phyloP scores from a whole-genome alignment of 2,113 vertebrate species.

The Pristiophorus japonicus region DNA sequence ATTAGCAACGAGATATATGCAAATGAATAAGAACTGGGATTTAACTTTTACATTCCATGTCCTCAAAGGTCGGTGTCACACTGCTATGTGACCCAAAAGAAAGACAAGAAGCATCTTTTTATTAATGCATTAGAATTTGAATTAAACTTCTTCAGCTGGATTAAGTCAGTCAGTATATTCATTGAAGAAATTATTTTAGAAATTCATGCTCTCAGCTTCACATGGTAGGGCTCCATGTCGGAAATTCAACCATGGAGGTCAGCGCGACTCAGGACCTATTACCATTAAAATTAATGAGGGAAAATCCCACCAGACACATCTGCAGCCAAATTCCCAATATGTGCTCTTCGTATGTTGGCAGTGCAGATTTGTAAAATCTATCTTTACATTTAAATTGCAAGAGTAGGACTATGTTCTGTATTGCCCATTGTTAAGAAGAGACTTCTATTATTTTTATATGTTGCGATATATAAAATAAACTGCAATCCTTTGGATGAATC shows the following conservation, averaged over 20 bases:
- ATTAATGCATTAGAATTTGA: not conserved
- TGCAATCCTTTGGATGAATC: not conserved
- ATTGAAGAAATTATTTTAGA: not conserved
- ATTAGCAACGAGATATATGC: not conserved
- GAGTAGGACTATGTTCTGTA: not conserved
- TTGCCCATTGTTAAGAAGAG: not conserved
- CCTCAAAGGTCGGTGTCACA: not conserved
- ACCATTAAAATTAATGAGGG: not conserved
- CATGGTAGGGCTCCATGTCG: not conserved
- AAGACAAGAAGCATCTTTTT: not conserved
- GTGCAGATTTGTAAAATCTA: too few relatives aligned
- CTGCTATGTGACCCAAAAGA: not conserved
- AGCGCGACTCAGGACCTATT: not conserved
- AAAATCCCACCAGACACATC: not conserved
- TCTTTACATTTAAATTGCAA: not conserved
- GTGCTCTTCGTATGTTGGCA: not conserved
- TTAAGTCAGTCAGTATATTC: not conserved
- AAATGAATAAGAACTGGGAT: not conserved
- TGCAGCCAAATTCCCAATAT: not conserved
- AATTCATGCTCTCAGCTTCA: not conserved
- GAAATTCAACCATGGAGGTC: not conserved
- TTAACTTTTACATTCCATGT: not conserved
- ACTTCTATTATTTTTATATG: not conserved
- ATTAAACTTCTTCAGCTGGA: not conserved
- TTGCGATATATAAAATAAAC: not conserved